A percentile compares a stretch with the other conserved stretches of the same genome.
Evolutionary conservation across 2,888 invertebrate genomes (phyloP).

Genomic region (Leptinotarsa haldemani): DNA sequence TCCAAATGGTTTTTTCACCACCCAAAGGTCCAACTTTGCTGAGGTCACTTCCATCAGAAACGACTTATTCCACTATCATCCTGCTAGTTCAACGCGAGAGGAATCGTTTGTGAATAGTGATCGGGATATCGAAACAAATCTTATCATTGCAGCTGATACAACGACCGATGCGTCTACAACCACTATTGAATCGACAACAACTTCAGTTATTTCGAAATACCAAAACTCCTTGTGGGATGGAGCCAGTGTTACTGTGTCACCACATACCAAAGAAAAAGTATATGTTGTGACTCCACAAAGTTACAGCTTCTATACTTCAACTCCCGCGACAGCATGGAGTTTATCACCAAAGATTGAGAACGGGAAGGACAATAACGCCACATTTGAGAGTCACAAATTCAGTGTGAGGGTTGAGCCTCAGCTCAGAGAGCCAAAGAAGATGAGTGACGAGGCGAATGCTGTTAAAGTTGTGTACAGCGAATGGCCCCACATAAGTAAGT

Average conservation of each 20-base stretch:
- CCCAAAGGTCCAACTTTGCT: conserved; percentile 63
- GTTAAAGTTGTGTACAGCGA: conserved; percentile 63
- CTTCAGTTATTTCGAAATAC: conserved; percentile 54
- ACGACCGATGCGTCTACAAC: conserved; percentile 33
- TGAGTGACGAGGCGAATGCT: conserved; percentile 35
- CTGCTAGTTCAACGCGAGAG: conserved; percentile 56
- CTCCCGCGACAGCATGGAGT: conserved; percentile 57
- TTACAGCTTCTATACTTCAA: conserved; percentile 62
- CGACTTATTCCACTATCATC: conserved; percentile 52
- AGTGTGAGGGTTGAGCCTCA: conserved; percentile 54
- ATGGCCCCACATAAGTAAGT: conserved; percentile 67
- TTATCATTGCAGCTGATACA: conserved; percentile 45
- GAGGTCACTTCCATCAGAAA: conserved; percentile 46
- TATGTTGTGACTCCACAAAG: conserved; percentile 86
- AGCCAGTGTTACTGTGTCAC: conserved; percentile 78
- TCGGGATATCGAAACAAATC: conserved; percentile 58
- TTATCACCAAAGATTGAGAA: conserved; percentile 61
- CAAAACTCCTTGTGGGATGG: conserved; percentile 72
- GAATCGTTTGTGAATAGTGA: conserved; percentile 48
- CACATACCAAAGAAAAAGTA: conserved; percentile 82
- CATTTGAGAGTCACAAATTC: conserved; percentile 51
- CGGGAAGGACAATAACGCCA: conserved; percentile 47
- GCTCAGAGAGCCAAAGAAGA: conserved; percentile 38
- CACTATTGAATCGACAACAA: conserved; percentile 37
- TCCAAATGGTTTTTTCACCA: conserved; percentile 81